Conservation (phyloP, 2,888 invertebrate genomes). For the Oscheius myriophilus region DNA sequence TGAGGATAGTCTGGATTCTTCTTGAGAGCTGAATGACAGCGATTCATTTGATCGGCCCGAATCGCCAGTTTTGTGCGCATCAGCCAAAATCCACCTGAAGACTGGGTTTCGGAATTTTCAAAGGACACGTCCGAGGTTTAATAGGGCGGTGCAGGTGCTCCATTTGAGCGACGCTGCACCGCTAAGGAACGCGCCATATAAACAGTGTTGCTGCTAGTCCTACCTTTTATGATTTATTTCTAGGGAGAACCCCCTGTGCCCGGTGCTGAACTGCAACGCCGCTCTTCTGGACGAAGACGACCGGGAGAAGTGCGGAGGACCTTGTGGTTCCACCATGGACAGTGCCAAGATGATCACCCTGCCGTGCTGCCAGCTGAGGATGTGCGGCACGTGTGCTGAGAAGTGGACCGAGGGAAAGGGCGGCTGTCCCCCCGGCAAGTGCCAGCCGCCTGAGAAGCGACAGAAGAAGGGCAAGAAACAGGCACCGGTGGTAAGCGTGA, state of each 20-base stretch:
- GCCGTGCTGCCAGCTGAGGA: slow-evolving; percentile 49
- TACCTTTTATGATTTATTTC: too few relatives aligned
- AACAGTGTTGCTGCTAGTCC: too few relatives aligned
- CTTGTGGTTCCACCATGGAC: slow-evolving; percentile 37
- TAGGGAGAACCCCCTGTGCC: slow-evolving; percentile 45
- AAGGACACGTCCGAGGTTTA: too few relatives aligned
- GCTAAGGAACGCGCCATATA: too few relatives aligned
- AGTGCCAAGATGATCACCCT: slow-evolving; percentile 34
- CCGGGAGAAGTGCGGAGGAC: slow-evolving; percentile 45
- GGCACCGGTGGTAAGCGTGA: slow-evolving; percentile 16
- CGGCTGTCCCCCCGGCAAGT: slow-evolving; percentile 38
- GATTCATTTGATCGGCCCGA: too few relatives aligned
- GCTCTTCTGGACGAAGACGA: slow-evolving; percentile 47
- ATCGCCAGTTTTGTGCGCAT: too few relatives aligned
- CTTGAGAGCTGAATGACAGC: too few relatives aligned
- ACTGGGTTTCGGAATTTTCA: too few relatives aligned
- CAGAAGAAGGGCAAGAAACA: slow-evolving; percentile 34
- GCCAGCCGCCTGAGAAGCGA: slow-evolving; percentile 32
- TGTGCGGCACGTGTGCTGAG: slow-evolving; percentile 41
- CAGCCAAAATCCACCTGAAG: too few relatives aligned
- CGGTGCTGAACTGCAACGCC: slow-evolving; percentile 40
- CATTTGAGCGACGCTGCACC: too few relatives aligned
- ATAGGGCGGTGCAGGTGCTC: too few relatives aligned
- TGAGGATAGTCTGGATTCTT: background rate
- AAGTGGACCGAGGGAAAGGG: slow-evolving; percentile 38